Conservation (phyloP, 2,888 invertebrate genomes). For the Polymixis flavicincta region DNA sequence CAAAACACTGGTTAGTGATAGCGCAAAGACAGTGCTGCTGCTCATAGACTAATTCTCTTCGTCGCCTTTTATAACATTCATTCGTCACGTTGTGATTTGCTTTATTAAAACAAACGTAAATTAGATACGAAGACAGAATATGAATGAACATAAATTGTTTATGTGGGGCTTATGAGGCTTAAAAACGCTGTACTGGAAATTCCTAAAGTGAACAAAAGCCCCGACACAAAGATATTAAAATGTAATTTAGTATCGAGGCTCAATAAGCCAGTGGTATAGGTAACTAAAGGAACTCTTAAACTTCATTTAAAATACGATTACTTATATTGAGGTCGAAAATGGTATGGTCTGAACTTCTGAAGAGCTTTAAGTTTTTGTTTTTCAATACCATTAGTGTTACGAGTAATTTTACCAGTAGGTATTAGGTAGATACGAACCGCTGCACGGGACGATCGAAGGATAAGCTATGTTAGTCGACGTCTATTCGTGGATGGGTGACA, state of each 20-base stretch:
- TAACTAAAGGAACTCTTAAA: background rate
- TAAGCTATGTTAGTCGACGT: too few species aligned
- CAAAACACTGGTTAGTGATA: too few species aligned
- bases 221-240: background rate
- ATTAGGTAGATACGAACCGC: too few species aligned
- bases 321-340: background rate
- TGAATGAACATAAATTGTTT: background rate
- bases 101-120: too few species aligned
- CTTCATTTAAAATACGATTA: background rate
- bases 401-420: too few species aligned
- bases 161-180: background rate
- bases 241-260: background rate
- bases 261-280: background rate
- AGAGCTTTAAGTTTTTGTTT: background rate
- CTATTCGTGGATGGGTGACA: too few species aligned
- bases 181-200: background rate
- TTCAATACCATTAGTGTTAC: too few species aligned
- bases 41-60: too few species aligned
- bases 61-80: too few species aligned
- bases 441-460: too few species aligned
- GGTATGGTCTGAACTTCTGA: background rate
- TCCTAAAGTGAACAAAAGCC: background rate
- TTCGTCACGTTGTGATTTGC: too few species aligned
- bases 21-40: too few species aligned
- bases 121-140: slow-evolving; percentile 1